These are phyloP conservation scores for Enteromius afrohamiltoni DNA, from an alignment of 2,797 vertebrate genomes.

Conservation along the genomic window DNA sequence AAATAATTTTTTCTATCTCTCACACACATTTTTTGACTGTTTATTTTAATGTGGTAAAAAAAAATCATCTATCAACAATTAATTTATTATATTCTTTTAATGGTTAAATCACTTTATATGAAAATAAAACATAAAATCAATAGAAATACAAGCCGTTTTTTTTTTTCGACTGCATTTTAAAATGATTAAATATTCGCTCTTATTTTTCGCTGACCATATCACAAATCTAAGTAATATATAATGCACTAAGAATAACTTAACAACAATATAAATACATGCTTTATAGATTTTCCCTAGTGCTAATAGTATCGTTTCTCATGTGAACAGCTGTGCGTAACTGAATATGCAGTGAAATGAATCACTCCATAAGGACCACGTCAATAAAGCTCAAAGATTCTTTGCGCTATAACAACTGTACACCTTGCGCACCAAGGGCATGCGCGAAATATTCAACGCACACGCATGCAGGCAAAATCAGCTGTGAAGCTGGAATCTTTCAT, in stretches of 20 bases:
- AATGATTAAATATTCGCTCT: neutral
- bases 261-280: neutral
- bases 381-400: slow-evolving; percentile 26
- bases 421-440: slow-evolving; percentile 32
- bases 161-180: neutral
- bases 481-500: slow-evolving; percentile 68
- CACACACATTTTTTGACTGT: neutral
- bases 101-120: neutral
- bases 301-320: neutral
- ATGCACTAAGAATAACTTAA: neutral
- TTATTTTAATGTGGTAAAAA: neutral
- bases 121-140: neutral
- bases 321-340: neutral
- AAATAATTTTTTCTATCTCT: neutral
- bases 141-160: neutral
- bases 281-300: neutral
- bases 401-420: slow-evolving; percentile 38
- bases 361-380: slow-evolving; percentile 4
- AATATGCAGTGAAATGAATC: neutral
- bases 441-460: slow-evolving; percentile 24
- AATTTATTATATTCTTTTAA: neutral
- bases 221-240: neutral
- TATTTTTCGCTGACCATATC: neutral
- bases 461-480: slow-evolving; percentile 51
- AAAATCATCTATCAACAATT: too few species aligned